A percentile compares a stretch with the other conserved stretches of the same genome.
These are phyloP conservation scores for Bos javanicus DNA, from an alignment of 2,113 vertebrate species.

Conservation along the genomic window DNA sequence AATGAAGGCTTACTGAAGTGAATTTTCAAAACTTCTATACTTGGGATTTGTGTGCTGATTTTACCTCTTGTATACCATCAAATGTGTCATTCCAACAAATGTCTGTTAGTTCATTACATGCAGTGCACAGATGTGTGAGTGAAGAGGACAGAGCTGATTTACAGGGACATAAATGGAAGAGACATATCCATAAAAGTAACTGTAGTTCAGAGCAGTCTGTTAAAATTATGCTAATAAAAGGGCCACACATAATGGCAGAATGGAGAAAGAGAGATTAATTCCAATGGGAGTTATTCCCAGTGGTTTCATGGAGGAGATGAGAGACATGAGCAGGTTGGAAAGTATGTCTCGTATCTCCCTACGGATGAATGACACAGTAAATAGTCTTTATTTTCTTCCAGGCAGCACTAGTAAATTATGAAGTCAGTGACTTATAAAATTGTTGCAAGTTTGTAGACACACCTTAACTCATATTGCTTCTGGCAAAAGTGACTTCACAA, in stretches of 20 bases:
- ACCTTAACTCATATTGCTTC: background rate
- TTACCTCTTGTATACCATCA: background rate
- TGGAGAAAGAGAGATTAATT: background rate
- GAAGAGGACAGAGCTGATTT: background rate
- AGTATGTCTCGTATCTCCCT: background rate
- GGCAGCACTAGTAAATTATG: background rate
- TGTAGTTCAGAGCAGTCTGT: background rate
- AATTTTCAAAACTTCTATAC: background rate
- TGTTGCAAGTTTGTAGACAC: background rate
- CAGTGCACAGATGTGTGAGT: background rate
- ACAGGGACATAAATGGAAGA: background rate
- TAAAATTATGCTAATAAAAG: background rate
- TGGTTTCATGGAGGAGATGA: background rate
- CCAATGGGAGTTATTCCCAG: background rate
- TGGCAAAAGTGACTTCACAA: slow-evolving; percentile 23
- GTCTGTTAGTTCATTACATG: background rate
- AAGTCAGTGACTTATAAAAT: background rate
- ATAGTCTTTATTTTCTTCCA: background rate
- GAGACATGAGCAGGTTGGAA: background rate
- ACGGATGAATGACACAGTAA: background rate
- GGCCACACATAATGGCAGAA: background rate
- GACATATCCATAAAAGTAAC: background rate
- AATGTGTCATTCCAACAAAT: background rate
- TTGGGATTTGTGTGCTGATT: background rate
- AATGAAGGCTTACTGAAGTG: background rate